Base-by-base conservation (phyloP, 2,888 invertebrate species). In the Drosophila aldrichi region DNA sequence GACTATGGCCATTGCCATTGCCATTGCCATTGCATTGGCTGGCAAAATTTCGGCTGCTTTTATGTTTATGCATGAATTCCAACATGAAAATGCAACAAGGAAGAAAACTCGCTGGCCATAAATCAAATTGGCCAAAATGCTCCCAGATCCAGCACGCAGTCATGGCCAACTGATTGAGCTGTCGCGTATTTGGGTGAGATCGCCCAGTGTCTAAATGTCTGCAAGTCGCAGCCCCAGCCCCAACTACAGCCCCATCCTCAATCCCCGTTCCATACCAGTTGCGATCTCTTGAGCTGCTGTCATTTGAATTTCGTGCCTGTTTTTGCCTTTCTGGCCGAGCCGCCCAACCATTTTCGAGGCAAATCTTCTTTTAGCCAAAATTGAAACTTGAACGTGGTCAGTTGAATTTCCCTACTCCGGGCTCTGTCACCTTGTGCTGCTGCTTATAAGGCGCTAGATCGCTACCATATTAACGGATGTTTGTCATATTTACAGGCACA, bases 91-190 rank as follows among this genome's bases (percentile, higher is more conserved):
- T 88, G 74, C 88, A 75, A 72, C 85, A 81, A 82, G 87, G 83
- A 88, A 84, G 89, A 74, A 74, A 84, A 78, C 51, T 62, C 57
- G 57, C 51, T 59, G 83, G 48, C 73, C 81, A 88, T 84, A 84
- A 84, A 84, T 84, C 84, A 84, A 88, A 88, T 81, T 82, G 82
- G 74, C 82, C 70, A 73, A 78, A 71, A 72, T 65, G 67, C 81
- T 59, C 34, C 63, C 46, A 65, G 62, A 64, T 59, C 44, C 68
- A 79, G 80, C 83, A 82, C 88, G 83, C 88, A 84, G 83, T 70
- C 84, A 86, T 86, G 86, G 88, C 79, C 86, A 88, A 82, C 83
- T 84, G 84, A 88, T 84, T 88, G 84, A 88, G 84, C 89, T 84
- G 84, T 88, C 87, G 83, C 86, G 72, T 86, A 86, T 88, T 88